Conservation (phyloP, 2,797 vertebrate species). For the Prionace glauca region DNA sequence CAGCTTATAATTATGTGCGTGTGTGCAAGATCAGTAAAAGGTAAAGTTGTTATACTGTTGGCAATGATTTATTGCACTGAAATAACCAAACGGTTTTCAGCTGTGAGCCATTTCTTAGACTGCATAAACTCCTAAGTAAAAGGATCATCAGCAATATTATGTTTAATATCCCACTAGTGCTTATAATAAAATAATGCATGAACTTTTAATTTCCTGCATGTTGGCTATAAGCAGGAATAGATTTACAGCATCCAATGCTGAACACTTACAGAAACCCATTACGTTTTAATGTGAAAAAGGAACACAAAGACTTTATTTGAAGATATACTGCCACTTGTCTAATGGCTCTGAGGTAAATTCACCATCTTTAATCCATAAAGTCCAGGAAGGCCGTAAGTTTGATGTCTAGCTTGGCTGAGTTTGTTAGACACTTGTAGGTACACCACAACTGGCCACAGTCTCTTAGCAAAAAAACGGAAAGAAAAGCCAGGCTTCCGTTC, state of each 20-base stretch:
- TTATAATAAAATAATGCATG: not conserved
- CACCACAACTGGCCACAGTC: not conserved
- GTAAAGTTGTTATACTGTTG: not conserved
- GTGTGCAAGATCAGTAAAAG: not conserved
- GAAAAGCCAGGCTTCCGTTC: not conserved
- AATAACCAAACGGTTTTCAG: conserved; percentile 8
- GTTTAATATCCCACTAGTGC: not conserved
- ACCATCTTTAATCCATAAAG: conserved; percentile 24
- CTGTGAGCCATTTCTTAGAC: not conserved
- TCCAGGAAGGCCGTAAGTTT: not conserved
- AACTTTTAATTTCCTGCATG: conserved; percentile 29
- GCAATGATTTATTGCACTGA: conserved; percentile 2
- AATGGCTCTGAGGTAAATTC: not conserved
- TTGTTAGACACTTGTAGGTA: not conserved
- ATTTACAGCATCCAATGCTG: conserved; percentile 19
- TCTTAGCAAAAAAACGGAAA: not conserved
- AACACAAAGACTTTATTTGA: not conserved
- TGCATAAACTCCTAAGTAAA: not conserved
- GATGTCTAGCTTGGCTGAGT: not conserved
- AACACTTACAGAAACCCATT: conserved; percentile 15
- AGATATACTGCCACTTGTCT: not conserved
- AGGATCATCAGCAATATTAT: not conserved
- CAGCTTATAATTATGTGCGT: not conserved
- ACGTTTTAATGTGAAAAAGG: not conserved
- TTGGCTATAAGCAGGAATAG: not conserved